Conservation (phyloP, 1,140 invertebrate genomes). For the Acromyrmex charruanus region DNA sequence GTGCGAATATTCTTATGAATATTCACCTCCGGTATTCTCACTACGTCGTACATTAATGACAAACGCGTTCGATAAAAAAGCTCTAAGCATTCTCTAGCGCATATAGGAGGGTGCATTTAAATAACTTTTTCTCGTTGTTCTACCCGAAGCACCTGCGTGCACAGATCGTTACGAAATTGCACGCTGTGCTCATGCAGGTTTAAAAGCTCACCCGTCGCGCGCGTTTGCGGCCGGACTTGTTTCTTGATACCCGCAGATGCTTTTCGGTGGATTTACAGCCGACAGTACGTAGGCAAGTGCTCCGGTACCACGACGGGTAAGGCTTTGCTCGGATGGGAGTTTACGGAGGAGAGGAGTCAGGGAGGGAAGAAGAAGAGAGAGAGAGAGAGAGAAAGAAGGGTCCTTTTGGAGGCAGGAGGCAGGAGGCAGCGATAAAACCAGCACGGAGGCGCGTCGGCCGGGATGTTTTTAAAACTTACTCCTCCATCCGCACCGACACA, state of each 20-base stretch:
- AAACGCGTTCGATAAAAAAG: conserved; percentile 36
- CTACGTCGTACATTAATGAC: conserved; percentile 28
- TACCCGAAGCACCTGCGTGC: conserved; percentile 45
- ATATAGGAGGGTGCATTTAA: conserved; percentile 18
- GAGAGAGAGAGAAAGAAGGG: background rate
- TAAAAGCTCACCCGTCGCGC: conserved; percentile 66
- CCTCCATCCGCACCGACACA: conserved; percentile 66
- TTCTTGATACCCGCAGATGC: conserved; percentile 71
- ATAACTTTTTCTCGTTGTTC: conserved; percentile 43
- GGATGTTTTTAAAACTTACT: conserved; percentile 81
- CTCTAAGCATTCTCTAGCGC: conserved; percentile 21
- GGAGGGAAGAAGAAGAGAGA: background rate
- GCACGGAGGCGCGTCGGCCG: conserved; percentile 66
- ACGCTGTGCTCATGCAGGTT: conserved; percentile 37
- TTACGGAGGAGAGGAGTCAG: conserved; percentile 43
- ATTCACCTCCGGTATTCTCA: background rate
- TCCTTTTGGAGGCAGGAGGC: conserved; percentile 42
- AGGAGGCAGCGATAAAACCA: conserved; percentile 72
- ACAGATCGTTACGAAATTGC: conserved; percentile 69
- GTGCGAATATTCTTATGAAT: conserved; percentile 6
- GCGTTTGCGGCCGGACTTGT: conserved; percentile 65
- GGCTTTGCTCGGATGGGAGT: conserved; percentile 63
- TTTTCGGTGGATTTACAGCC: conserved; percentile 73
- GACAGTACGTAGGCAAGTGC: conserved; percentile 68
- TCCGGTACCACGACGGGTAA: conserved; percentile 51